Evolutionary conservation across 2,888 invertebrate genomes (phyloP).

Genomic region (Aradus depressus): DNA sequence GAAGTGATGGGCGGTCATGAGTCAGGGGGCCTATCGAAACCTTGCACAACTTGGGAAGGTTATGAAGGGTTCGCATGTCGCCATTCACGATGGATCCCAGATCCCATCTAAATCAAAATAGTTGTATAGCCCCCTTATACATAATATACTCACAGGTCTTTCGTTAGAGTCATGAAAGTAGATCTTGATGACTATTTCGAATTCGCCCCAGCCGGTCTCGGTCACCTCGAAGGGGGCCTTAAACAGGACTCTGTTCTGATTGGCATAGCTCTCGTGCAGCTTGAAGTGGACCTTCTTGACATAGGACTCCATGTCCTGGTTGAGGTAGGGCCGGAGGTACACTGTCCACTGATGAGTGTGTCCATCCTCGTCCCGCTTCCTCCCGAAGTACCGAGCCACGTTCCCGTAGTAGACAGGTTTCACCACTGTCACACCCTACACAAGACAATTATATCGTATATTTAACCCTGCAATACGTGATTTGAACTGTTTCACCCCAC

Average conservation of each 20-base stretch:
- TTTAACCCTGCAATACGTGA: no score
- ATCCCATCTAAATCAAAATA: no score
- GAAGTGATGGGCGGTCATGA: no score
- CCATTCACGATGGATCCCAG: no score
- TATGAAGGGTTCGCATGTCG: no score
- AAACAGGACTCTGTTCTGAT: conserved; percentile 83
- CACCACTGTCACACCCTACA: conserved; percentile 71
- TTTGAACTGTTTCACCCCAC: no score
- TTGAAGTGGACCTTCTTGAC: conserved; percentile 96
- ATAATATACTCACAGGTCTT: conserved; percentile 57
- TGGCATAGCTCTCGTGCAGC: conserved; percentile 92
- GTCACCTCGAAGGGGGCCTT: conserved; percentile 95
- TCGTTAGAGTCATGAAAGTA: conserved; percentile 95
- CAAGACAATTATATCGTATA: no score
- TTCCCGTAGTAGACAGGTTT: conserved; percentile 97
- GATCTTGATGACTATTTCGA: conserved; percentile 95
- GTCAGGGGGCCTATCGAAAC: no score
- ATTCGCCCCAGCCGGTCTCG: conserved; percentile 99
- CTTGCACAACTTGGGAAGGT: no score
- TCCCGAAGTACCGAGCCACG: conserved; percentile 87
- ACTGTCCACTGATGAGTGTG: conserved; percentile 99
- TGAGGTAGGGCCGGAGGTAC: conserved; percentile 83
- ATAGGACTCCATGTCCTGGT: conserved; percentile 88
- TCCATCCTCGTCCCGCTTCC: conserved; percentile 92
- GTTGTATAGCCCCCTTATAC: no score